These are phyloP conservation scores for Sebastes minor DNA, from an alignment of 2,797 vertebrate species.

Conservation along the genomic window DNA sequence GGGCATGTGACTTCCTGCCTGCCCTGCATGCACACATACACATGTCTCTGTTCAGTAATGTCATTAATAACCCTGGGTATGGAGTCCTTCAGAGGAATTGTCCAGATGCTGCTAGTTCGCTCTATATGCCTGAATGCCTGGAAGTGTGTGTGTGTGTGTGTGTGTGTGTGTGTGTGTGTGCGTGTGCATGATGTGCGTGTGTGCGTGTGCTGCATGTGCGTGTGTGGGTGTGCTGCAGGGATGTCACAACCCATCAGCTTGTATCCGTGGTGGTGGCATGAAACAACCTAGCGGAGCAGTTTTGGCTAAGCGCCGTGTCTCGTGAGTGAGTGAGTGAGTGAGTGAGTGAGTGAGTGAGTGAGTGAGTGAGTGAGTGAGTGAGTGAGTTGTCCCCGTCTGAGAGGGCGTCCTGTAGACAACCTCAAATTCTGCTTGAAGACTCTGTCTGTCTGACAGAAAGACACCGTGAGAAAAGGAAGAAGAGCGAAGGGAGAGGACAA, in stretches of 20 bases:
- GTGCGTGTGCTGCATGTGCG: neutral
- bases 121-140: neutral
- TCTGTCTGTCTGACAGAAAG: neutral
- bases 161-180: conserved; percentile 12
- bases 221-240: neutral
- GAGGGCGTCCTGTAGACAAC: neutral
- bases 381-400: neutral
- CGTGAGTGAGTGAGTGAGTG: neutral
- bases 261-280: neutral
- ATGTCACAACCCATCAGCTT: conserved; percentile 5
- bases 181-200: too few species aligned
- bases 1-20: neutral
- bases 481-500: neutral
- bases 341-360: neutral
- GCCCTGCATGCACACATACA: neutral
- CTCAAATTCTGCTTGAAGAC: neutral
- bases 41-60: conserved; percentile 31
- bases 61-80: conserved; percentile 42
- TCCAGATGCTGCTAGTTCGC: conserved; percentile 23
- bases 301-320: neutral
- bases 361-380: neutral
- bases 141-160: neutral
- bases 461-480: neutral
- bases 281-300: neutral
- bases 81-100: conserved; percentile 14